These are phyloP conservation scores for Oikopleura dioica DNA, from an alignment of 23 tunicate species.

Conservation along the genomic window DNA sequence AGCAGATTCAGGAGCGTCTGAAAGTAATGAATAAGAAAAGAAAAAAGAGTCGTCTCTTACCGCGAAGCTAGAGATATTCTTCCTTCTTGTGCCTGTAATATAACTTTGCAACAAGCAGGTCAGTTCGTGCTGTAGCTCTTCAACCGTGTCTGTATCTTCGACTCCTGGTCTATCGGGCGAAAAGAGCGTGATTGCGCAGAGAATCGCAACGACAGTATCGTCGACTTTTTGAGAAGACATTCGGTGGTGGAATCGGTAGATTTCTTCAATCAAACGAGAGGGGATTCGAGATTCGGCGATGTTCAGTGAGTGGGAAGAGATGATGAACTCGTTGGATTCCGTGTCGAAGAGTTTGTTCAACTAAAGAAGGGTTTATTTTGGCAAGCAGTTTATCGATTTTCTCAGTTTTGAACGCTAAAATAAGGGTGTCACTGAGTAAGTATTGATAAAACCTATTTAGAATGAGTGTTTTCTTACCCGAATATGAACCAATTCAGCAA, in stretches of 20 bases:
- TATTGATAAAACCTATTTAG: too few relatives aligned
- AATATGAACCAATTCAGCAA: not conserved
- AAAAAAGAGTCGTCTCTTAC: too few relatives aligned
- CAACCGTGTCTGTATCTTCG: conserved; percentile 40
- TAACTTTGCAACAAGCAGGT: conserved; percentile 49
- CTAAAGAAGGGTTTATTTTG: not conserved
- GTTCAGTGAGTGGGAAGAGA: not conserved
- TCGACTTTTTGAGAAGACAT: not conserved
- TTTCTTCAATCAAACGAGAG: conserved; percentile 39
- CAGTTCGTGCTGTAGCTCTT: conserved; percentile 36
- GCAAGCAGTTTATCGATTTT: not conserved
- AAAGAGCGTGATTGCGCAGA: conserved; percentile 53
- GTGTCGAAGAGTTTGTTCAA: not conserved
- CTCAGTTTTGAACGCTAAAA: too few relatives aligned
- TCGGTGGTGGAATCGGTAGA: conserved; percentile 17
- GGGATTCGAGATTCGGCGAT: not conserved
- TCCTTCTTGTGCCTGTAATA: not conserved
- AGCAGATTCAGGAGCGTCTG: too few relatives aligned
- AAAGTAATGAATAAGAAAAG: too few relatives aligned
- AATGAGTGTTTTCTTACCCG: not conserved
- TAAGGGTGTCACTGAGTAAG: too few relatives aligned
- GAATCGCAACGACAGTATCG: not conserved
- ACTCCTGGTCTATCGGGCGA: conserved; percentile 81
- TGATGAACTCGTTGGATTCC: not conserved
- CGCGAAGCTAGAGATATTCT: not conserved